phyloP scores from a whole-genome alignment of 2,113 vertebrate species.

The Channa maculata region DNA sequence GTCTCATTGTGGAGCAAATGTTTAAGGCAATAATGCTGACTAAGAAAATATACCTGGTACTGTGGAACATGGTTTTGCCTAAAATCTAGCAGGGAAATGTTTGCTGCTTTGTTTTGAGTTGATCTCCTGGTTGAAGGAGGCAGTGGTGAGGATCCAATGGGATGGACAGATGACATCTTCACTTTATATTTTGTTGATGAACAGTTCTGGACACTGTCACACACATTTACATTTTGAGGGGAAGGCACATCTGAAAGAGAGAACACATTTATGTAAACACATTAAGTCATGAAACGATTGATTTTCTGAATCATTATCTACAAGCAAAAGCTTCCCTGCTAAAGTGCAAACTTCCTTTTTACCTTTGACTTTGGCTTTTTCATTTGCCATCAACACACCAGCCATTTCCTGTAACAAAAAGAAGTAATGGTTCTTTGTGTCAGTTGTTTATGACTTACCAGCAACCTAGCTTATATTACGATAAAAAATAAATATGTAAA shows the following conservation, averaged over 20 bases:
- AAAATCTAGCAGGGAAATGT: accelerated
- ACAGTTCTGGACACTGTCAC: accelerated
- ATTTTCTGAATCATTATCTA: not conserved
- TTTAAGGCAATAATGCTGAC: not conserved
- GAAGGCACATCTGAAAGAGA: slow-evolving; percentile 11
- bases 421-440: not conserved
- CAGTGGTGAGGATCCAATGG: not conserved
- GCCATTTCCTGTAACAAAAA: slow-evolving; percentile 56
- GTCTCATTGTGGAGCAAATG: no score
- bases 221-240: accelerated
- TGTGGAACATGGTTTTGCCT: not conserved
- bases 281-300: not conserved
- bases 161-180: slow-evolving; percentile 47
- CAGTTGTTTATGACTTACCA: not conserved
- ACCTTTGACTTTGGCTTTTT: slow-evolving; percentile 37
- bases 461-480: no score
- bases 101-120: accelerated
- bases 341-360: slow-evolving; percentile 26
- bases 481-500: no score
- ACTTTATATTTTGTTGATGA: not conserved
- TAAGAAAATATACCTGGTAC: slow-evolving; percentile 48
- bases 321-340: not conserved
- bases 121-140: not conserved
- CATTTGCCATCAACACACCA: not conserved
- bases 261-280: not conserved